Conservation (phyloP, 2,113 vertebrate species). For the Zingel zingel region DNA sequence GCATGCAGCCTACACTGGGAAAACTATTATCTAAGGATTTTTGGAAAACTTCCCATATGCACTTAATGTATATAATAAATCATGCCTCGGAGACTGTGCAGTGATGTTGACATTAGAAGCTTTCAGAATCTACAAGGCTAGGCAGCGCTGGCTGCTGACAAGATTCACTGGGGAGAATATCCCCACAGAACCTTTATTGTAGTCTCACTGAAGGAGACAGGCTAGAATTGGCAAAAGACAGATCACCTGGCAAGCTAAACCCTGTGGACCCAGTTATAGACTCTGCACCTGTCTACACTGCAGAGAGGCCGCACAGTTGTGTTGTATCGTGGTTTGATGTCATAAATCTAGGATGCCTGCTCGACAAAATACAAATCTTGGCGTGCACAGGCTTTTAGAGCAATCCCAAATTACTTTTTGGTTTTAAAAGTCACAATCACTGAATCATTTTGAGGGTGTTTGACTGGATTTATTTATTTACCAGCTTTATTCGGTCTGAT, state of each 20-base stretch:
- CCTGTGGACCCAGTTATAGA: constrained; percentile 17
- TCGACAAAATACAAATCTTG: constrained; percentile 2
- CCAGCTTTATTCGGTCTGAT: neutral
- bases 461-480: neutral
- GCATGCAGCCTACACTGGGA: neutral
- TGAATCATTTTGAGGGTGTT: neutral
- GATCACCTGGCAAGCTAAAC: constrained; percentile 45
- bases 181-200: constrained; percentile 27
- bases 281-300: constrained; percentile 25
- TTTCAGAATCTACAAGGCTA: neutral
- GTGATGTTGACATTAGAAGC: constrained; percentile 22
- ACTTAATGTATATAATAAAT: constrained; percentile 26
- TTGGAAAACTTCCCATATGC: neutral
- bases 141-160: constrained; percentile 30
- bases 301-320: constrained; percentile 4
- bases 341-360: constrained; percentile 2
- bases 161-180: constrained; percentile 21
- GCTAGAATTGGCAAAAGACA: constrained; percentile 48
- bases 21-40: neutral
- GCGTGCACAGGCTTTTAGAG: neutral
- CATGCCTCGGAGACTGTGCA: neutral
- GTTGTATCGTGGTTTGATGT: neutral
- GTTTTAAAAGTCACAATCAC: neutral
- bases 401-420: neutral
- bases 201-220: constrained; percentile 26